Conservation (phyloP, 2,113 vertebrate species). For the Edolisoma coerulescens region DNA sequence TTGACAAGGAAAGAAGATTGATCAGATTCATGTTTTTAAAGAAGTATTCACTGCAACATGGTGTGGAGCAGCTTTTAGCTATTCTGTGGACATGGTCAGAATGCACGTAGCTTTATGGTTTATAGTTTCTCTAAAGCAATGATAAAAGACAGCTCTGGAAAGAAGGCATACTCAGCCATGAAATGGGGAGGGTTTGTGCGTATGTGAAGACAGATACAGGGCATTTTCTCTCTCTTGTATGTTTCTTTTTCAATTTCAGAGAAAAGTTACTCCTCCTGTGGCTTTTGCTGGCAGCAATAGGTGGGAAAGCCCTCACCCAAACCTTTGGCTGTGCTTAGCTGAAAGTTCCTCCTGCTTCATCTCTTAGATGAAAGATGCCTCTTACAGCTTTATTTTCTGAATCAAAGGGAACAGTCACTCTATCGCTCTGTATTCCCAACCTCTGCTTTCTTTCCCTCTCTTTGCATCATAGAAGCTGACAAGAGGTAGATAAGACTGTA, state of each 20-base stretch:
- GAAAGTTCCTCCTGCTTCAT: constrained; percentile 4
- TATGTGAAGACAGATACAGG: not conserved
- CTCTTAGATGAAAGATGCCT: not conserved
- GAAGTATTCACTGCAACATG: not conserved
- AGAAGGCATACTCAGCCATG: not conserved
- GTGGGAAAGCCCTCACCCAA: not conserved
- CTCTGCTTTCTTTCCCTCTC: not conserved
- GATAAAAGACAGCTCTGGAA: not conserved
- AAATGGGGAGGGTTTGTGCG: not conserved
- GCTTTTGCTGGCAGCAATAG: not conserved
- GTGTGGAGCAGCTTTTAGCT: not conserved
- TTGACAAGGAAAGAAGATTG: not conserved
- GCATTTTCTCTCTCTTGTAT: not conserved
- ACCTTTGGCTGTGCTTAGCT: not conserved
- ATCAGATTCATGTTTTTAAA: not conserved
- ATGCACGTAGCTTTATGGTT: not conserved
- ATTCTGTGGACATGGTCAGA: not conserved
- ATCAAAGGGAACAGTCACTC: not conserved
- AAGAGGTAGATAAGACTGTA: not conserved
- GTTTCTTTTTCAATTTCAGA: not conserved
- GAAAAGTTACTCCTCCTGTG: not conserved
- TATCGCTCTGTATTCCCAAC: not conserved
- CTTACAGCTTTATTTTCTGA: not conserved
- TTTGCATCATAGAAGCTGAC: not conserved
- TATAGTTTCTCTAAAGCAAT: not conserved